A percentile compares a stretch with the other conserved stretches of the same genome.
These are phyloP conservation scores for Heliconius aoede DNA, from an alignment of 2,888 invertebrate species.

Conservation along the genomic window DNA sequence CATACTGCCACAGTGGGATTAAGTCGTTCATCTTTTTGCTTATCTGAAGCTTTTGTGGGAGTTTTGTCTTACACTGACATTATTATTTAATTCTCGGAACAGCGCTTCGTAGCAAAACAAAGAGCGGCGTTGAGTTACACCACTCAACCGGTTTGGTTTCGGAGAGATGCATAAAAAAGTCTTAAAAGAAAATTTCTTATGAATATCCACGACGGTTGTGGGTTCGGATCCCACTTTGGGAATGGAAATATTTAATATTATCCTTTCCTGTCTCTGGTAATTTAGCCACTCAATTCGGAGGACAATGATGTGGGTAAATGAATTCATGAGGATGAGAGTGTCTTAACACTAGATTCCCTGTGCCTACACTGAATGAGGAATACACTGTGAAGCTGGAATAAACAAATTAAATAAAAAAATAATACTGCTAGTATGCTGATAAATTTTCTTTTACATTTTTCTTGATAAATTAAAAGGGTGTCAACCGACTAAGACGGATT, in stretches of 20 bases:
- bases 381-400: no score
- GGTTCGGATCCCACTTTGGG: no score
- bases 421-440: not conserved
- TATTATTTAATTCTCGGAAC: not conserved
- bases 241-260: no score
- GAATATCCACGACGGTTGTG: no score
- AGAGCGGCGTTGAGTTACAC: not conserved
- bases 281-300: no score
- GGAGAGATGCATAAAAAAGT: not conserved
- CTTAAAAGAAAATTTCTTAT: not conserved
- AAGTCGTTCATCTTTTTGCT: slow-evolving; percentile 70
- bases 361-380: no score
- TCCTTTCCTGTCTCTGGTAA: no score
- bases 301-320: no score
- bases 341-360: no score
- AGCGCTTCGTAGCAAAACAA: not conserved
- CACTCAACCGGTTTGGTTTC: not conserved
- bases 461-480: slow-evolving; percentile 18
- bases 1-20: slow-evolving; percentile 61
- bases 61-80: slow-evolving; percentile 51
- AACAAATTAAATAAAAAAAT: not conserved
- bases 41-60: slow-evolving; percentile 71
- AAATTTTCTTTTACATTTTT: not conserved
- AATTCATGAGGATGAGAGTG: no score
- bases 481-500: slow-evolving; percentile 26